Base-by-base conservation (phyloP, 2,113 vertebrate species). In the Microcebus lehilahytsara region DNA sequence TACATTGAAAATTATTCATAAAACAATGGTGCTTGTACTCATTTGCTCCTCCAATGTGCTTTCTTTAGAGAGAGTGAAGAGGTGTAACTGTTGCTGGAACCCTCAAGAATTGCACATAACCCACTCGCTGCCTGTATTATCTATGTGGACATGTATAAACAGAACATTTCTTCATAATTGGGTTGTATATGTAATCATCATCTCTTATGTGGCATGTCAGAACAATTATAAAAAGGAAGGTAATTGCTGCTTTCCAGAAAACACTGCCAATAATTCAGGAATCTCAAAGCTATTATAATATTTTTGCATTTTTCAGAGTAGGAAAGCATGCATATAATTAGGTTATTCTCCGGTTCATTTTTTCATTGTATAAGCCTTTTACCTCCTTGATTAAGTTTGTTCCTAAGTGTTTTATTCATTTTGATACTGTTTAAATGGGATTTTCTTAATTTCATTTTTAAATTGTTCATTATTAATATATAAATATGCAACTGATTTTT, bases 251-350 rank as follows among this genome's bases (percentile, higher is more conserved):
- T 86, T 93, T 83, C 23, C 16, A 81, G 69, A 46, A 93, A 83
- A 95, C n/a, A 77, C 0, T 32, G n/a, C 2, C 60, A 89, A 67
- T 51, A 56, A 78, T n/a, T 72, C 49, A 66, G 46, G 71, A 42
- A 79, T 89, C 11, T 90, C 66, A 81, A 71, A 34, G 14, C 8
- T 86, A 77, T 49, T 49, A 14, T 10, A 67, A 80, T 46, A n/a
- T 17, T 58, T 89, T 92, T 78, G 8, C 53, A 78, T 49, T 92
- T 97, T 80, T 94, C 30, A 92, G 10, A 94, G 25, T 16, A 79
- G 17, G 20, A 80, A 94, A 85, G 25, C 3, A 66, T 66, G 5
- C 23, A 75, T 74, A 5, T 67, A 81, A 80, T 78, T 94, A 72
- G 16, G 74, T 56, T 40, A 25, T 72, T n/a, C 60, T n/a, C 10